Base-by-base conservation (phyloP, 2,797 vertebrate genomes). In the Podargus strigoides region DNA sequence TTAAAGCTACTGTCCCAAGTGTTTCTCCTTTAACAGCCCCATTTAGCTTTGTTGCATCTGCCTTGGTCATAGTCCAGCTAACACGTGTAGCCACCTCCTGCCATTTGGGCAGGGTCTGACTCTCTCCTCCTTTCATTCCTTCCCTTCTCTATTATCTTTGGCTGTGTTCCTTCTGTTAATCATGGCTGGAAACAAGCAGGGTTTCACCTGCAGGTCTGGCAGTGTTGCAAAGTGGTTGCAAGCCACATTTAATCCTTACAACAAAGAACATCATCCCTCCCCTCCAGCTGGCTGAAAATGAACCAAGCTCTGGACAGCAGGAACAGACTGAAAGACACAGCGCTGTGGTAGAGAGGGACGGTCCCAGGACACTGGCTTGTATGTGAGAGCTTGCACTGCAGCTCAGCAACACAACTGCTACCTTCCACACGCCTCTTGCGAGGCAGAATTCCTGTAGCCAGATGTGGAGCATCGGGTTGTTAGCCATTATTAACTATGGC, bases 171-270 rank as follows among this genome's bases (percentile, higher is more conserved):
- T 76, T 26, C 67, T 28, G 52, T 82, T 94, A 60, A 79, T 64
- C 85, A 6, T 0, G 8, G 80, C 94, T 91, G 92, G 82, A 72
- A 93, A 72, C 50, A 22, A 55, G 64, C 88, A 87, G 78, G 55
- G 79, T 78, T 95, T 94, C 93, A 96, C 96, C 95, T 95, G 93
- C 92, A 92, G 81, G 56, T 47, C 93, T 89, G 93, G 95, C 90
- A 78, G 60, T 1, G 24, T 12, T 76, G 91, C 93, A 67, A 68
- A 86, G 94, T 27, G 73, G 75, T 85, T 95, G 58, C 62, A 67
- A 87, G 68, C 68, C 92, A 55, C 85, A 7, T 80, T 87, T 59
- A 58, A 58, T 78, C 78, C 87, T 68, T 28, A 42, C 64, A 85
- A 70, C 62, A 75, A 68, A 66, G 73, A 74, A 66, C 12, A 28